Evolutionary conservation across 2,113 vertebrate genomes (phyloP).

Genomic region (Lagenorhynchus albirostris): DNA sequence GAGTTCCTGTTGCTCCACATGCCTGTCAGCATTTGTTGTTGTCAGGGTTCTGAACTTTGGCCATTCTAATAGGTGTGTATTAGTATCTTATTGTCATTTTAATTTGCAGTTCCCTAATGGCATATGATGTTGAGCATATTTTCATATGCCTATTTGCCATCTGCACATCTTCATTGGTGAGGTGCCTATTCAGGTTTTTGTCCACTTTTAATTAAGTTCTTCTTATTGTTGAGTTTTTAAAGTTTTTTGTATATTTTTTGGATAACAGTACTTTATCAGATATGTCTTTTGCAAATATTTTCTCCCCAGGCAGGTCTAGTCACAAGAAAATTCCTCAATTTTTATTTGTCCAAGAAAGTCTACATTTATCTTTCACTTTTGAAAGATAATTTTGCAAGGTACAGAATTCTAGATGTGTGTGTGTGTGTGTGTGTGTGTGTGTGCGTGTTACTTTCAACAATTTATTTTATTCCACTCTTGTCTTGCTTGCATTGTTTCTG

Average conservation of each 20-base stretch:
- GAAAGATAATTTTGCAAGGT: background rate
- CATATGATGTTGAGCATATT: background rate
- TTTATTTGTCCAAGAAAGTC: background rate
- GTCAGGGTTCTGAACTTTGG: no score
- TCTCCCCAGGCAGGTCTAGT: background rate
- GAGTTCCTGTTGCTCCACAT: no score
- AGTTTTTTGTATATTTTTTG: background rate
- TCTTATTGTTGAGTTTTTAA: background rate
- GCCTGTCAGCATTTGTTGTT: no score
- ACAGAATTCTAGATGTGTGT: background rate
- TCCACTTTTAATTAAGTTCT: background rate
- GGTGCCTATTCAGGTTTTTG: background rate
- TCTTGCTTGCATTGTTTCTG: background rate
- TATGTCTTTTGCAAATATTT: background rate
- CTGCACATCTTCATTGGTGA: background rate
- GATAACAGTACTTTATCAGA: background rate
- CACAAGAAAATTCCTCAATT: background rate
- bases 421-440: background rate
- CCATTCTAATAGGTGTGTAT: no score
- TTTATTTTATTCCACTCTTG: background rate
- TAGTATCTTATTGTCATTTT: no score
- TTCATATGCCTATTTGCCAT: background rate
- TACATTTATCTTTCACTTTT: background rate
- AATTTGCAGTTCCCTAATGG: no score
- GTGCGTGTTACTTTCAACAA: background rate